Percentiles rank a stretch among this genome's conserved stretches.
Conservation (phyloP, 1,140 invertebrate species). For the Spodoptera frugiperda region DNA sequence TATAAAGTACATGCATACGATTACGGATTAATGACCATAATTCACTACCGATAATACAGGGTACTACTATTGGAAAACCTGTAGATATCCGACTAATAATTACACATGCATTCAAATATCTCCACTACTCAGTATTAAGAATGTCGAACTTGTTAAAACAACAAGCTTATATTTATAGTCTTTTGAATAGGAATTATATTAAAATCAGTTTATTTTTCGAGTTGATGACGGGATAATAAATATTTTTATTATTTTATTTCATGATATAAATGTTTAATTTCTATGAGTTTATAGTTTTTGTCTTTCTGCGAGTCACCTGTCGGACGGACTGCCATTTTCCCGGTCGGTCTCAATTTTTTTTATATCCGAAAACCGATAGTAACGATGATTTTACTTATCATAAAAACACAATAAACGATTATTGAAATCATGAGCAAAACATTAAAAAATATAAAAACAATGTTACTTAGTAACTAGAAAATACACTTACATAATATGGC, state of each 20-base stretch:
- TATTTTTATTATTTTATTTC: neutral
- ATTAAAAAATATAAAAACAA: neutral
- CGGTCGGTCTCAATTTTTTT: constrained; percentile 20
- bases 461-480: constrained; percentile 42
- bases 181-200: no score
- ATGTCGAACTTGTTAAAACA: no score
- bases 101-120: no score
- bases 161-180: no score
- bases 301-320: neutral
- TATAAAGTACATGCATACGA: no score
- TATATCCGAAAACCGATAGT: neutral
- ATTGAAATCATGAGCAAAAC: constrained; percentile 37
- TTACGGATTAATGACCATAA: no score
- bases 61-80: no score
- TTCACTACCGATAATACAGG: no score
- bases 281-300: neutral
- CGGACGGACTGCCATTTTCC: constrained; percentile 33
- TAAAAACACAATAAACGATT: constrained; percentile 16
- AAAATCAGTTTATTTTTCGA: no score
- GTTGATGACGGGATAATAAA: no score
- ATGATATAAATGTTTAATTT: neutral
- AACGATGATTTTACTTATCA: neutral
- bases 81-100: no score
- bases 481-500: constrained; percentile 44
- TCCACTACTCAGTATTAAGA: no score